Evolutionary conservation across 2,113 vertebrate genomes (phyloP).

Genomic region (Oxyruncus cristatus): DNA sequence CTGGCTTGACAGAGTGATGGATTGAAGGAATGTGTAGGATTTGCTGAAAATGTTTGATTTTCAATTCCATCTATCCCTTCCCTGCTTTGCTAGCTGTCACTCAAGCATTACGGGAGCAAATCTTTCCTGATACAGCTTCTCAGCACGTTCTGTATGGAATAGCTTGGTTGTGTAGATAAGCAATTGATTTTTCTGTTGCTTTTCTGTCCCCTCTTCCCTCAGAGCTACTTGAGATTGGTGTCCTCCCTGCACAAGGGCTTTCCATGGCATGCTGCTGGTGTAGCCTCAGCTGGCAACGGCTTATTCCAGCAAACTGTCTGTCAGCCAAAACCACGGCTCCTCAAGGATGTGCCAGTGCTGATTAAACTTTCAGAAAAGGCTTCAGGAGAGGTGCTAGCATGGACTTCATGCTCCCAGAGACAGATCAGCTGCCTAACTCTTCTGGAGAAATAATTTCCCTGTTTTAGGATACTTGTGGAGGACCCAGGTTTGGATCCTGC

Average conservation of each 20-base stretch:
- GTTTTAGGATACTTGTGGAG: neutral
- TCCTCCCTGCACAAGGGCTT: neutral
- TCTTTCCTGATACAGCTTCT: neutral
- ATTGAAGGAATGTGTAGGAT: neutral
- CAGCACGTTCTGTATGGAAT: neutral
- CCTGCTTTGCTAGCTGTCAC: neutral
- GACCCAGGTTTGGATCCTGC: neutral
- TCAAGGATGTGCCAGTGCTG: neutral
- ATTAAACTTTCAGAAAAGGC: neutral
- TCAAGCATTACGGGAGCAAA: neutral
- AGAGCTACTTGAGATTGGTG: neutral
- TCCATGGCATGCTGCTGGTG: neutral
- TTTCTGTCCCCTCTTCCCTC: neutral
- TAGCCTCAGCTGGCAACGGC: neutral
- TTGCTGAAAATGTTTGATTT: conserved; percentile 12
- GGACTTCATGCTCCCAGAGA: neutral
- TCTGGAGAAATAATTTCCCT: neutral
- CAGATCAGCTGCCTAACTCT: neutral
- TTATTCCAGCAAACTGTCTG: neutral
- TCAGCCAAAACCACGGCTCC: neutral
- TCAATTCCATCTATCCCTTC: neutral
- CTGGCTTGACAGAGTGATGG: neutral
- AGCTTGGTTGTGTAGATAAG: neutral
- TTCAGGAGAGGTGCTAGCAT: neutral
- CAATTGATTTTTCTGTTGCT: neutral